Evolutionary conservation across 2,797 vertebrate species (phyloP).

Genomic region (Thamnophis elegans): DNA sequence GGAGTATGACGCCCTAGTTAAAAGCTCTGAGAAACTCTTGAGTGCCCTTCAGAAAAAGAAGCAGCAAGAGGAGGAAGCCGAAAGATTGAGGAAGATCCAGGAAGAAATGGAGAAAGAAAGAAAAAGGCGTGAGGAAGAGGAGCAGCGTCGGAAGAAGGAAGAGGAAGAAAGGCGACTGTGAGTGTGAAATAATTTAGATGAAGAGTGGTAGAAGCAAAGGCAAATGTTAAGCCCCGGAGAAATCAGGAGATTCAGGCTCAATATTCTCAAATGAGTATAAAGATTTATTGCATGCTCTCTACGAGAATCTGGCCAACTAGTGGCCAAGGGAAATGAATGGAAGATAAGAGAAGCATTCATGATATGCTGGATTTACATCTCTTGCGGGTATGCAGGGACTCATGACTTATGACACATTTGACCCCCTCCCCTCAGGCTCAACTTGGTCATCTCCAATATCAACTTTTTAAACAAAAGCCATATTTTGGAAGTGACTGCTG

Average conservation of each 20-base stretch:
- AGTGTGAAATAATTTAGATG: constrained; percentile 61
- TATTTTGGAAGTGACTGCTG: background rate
- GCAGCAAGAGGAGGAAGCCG: constrained; percentile 92
- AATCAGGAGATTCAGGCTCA: background rate
- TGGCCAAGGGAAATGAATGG: background rate
- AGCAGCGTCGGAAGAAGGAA: constrained; percentile 80
- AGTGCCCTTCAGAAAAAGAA: constrained; percentile 88
- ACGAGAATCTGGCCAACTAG: background rate
- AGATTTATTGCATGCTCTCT: background rate
- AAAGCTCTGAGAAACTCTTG: constrained; percentile 87
- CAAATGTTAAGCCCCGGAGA: background rate
- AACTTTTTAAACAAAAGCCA: background rate
- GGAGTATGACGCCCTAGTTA: constrained; percentile 83
- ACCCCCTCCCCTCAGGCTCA: background rate
- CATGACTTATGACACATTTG: background rate
- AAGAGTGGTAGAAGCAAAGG: background rate
- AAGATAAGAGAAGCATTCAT: background rate
- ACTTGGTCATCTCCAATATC: background rate
- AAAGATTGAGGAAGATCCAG: constrained; percentile 86
- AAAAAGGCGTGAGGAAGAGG: constrained; percentile 86
- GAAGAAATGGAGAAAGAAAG: constrained; percentile 93
- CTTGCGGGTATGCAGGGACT: background rate
- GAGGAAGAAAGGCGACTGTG: constrained; percentile 87
- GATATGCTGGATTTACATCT: background rate
- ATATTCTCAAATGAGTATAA: background rate